Base-by-base conservation (phyloP, 1,140 invertebrate genomes). In the Galleria mellonella region DNA sequence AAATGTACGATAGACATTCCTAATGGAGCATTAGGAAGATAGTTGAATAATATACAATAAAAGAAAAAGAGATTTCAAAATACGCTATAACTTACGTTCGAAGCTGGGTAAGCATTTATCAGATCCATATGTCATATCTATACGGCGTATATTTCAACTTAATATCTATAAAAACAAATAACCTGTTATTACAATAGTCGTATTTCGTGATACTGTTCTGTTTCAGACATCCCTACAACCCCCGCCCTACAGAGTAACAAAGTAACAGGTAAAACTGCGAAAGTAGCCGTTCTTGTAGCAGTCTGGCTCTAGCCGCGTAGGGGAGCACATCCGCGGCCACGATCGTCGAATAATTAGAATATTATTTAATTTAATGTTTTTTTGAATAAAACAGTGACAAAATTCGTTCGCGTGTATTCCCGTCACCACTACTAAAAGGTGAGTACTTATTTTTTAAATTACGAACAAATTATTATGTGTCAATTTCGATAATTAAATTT, bases 251-350 rank as follows among this genome's bases (percentile, higher is more conserved):
- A 15, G n/a, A n/a, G 39, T 30, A 44, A 50, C 47, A 49, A 51
- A 59, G 63, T 71, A 73, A 71, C 70, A 73, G 70, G 70, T 73
- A 71, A 39, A 48, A 47, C 11, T 44, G 30, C 32, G 46, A 39
- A 48, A 48, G 15, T 47, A 29, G 29, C 17, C 12, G 13, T 14
- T 15, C 43, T 41, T 45, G 38, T 36, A 27, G 40, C 69, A 71
- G 70, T 73, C 38, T 46, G 39, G 55, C 46, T 47, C 40, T 36
- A 37, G 36, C 50, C 31, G 53, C 55, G 53, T 32, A 42, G 32
- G 31, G 45, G 47, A 32, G 30, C 31, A 41, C 55, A 55, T 64
- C 59, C 49, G 53, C 31, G 12, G 17, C 17, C 28, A 11, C 37
- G 5, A 9, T 23, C 17, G 17, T 23, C 28, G 7, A 43, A 23